phyloP scores from a whole-genome alignment of 2,888 invertebrate species.

The Druceiella hillmani region DNA sequence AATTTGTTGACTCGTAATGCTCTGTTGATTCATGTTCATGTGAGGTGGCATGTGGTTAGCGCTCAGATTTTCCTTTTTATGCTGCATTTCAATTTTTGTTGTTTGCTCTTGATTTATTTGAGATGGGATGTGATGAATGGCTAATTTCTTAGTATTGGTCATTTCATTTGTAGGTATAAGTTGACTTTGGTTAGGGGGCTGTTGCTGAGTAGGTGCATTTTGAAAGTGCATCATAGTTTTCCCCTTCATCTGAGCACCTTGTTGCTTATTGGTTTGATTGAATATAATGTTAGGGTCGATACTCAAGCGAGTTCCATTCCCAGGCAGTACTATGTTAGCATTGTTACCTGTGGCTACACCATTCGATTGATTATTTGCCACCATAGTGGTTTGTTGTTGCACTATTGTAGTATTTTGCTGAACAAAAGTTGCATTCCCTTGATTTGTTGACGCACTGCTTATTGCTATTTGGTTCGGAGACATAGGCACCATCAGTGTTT shows the following conservation, averaged over 20 bases:
- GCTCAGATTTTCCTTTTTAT: no score
- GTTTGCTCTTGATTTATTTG: no score
- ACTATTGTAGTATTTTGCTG: constrained; percentile 84
- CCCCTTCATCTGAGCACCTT: no score
- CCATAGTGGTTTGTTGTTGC: constrained; percentile 74
- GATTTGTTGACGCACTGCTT: constrained; percentile 48
- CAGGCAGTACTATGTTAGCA: constrained; percentile 29
- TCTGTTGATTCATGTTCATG: not conserved
- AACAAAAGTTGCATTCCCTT: constrained; percentile 67
- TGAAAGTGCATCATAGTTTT: no score
- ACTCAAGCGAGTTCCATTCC: constrained; percentile 42
- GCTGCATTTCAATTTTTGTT: no score
- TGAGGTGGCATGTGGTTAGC: no score
- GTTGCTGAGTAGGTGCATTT: no score
- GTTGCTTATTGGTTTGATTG: constrained; percentile 30
- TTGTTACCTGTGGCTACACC: constrained; percentile 32
- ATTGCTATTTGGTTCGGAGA: constrained; percentile 55
- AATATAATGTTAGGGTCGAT: constrained; percentile 56
- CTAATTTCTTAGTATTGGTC: no score
- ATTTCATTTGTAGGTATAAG: no score
- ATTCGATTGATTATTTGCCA: constrained; percentile 58
- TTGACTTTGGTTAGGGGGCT: no score
- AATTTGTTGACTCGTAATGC: constrained; percentile 12
- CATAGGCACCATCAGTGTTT: constrained; percentile 66
- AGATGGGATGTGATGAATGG: no score